These are phyloP conservation scores for Tinamus major DNA, from an alignment of 2,797 vertebrate species.

Conservation along the genomic window DNA sequence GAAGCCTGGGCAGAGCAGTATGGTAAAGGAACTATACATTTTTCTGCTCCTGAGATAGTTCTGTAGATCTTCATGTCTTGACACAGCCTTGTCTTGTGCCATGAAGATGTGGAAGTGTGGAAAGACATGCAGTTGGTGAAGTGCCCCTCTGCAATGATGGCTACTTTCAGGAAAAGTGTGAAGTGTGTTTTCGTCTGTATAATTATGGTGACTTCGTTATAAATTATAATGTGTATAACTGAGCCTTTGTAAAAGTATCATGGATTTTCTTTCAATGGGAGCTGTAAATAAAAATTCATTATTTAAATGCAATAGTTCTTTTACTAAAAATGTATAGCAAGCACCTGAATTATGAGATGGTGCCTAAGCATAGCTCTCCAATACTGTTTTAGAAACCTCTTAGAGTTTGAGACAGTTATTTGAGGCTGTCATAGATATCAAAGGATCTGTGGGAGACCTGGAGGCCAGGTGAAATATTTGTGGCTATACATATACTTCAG, in stretches of 20 bases:
- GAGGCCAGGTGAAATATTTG: not conserved
- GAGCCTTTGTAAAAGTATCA: not conserved
- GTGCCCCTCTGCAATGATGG: not conserved
- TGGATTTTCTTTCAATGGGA: not conserved
- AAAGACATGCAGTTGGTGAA: not conserved
- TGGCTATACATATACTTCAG: not conserved
- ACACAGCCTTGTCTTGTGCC: not conserved
- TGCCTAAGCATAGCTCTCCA: not conserved
- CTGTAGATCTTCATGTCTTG: not conserved
- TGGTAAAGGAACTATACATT: not conserved
- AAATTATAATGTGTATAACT: not conserved
- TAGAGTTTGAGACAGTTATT: not conserved
- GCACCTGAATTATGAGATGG: not conserved
- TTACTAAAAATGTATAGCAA: fast-evolving
- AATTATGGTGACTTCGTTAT: not conserved
- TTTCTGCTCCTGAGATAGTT: fast-evolving
- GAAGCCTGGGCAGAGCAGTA: not conserved
- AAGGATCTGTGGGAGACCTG: not conserved
- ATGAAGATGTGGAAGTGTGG: not conserved
- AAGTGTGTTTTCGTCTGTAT: not conserved
- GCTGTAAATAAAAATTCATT: not conserved
- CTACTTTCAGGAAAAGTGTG: not conserved
- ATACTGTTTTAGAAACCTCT: not conserved
- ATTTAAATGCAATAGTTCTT: not conserved
- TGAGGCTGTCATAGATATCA: not conserved